Evolutionary conservation across 2,888 invertebrate genomes (phyloP), one percentile per base, ranked within the genome.

Genomic region (Papilio demoleus): DNA sequence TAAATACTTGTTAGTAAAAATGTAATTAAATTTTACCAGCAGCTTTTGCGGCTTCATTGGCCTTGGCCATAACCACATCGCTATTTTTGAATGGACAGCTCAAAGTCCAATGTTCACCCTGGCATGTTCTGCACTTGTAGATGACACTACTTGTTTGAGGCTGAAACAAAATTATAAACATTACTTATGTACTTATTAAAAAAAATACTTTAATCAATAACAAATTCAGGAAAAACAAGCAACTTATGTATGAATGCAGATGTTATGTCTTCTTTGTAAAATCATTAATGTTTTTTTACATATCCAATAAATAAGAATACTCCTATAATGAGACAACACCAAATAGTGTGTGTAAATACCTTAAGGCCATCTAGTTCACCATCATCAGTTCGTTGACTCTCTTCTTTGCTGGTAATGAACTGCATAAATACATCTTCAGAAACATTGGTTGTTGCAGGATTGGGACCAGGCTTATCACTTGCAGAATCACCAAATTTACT

Each of bases 81-180:
- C 97, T 97, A 80, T 99, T 98, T 90, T 98, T 99, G 94, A 97
- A 99, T 0, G 99, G 99, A 94, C 99, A 99, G 82, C 97, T 97
- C 47, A 98, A 96, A 40, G 99, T 99, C 99, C 99, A 99, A 94
- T 99, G 99, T 83, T 99, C 99, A 65, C 99, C 97, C 81, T 96
- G 96, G 86, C 98, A 98, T 71, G 95, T 96, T 87, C 98, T 95
- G 82, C 98, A 98, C 84, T 97, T 97, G 73, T 97, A 96, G 73
- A 96, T 94, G 71, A 95, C 95, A 83, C 95, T 95, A 79, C 95
- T 94, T n/a, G 87, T 85, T 79, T 86, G 90, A 19, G 88, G 84
- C 92, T 92, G 77, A 31, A 85, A 71, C 58, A 22, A 62, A 6
- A 70, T 9, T 1, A 19, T 45, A 19, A 19, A 45, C 2, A 5